Evolutionary conservation across 1,140 invertebrate genomes (phyloP).

Genomic region (Drosophila ironensis): DNA sequence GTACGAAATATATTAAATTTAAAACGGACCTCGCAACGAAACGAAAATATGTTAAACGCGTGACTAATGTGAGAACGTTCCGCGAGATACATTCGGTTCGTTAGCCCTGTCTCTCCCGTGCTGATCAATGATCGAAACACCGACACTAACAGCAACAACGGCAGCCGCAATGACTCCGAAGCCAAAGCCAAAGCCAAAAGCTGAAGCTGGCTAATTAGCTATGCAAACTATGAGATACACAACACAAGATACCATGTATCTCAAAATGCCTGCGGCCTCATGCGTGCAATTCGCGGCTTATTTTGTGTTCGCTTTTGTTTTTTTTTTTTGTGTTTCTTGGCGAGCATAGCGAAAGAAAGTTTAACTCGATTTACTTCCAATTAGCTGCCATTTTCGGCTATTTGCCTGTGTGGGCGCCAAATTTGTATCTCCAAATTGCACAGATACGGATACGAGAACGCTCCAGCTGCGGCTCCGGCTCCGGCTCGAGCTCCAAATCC

Average conservation of each 20-base stretch:
- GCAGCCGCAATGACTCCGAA: not conserved
- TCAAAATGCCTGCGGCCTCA: slow-evolving; percentile 62
- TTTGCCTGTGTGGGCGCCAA: slow-evolving; percentile 66
- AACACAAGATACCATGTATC: slow-evolving; percentile 69
- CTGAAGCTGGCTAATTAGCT: slow-evolving; percentile 67
- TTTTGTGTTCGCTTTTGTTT: slow-evolving; percentile 5
- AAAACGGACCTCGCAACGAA: slow-evolving; percentile 63
- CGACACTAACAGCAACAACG: slow-evolving; percentile 39
- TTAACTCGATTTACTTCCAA: slow-evolving; percentile 75
- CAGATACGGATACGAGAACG: slow-evolving; percentile 36
- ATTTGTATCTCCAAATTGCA: slow-evolving; percentile 63
- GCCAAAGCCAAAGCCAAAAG: slow-evolving; percentile 1
- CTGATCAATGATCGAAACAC: slow-evolving; percentile 69
- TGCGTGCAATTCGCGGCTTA: slow-evolving; percentile 62
- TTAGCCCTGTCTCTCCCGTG: slow-evolving; percentile 44
- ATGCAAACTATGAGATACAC: slow-evolving; percentile 80
- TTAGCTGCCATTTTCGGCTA: slow-evolving; percentile 72
- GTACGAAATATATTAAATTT: slow-evolving; percentile 75
- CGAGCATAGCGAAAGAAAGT: slow-evolving; percentile 61
- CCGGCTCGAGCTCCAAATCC: not conserved
- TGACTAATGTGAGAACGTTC: slow-evolving; percentile 80
- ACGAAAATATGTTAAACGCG: slow-evolving; percentile 79
- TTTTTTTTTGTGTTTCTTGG: slow-evolving; percentile 6
- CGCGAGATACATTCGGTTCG: slow-evolving; percentile 69
- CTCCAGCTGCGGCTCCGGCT: slow-evolving; percentile 4